These are phyloP conservation scores for Netelia melanura DNA, from an alignment of 2,888 invertebrate genomes.

Conservation along the genomic window DNA sequence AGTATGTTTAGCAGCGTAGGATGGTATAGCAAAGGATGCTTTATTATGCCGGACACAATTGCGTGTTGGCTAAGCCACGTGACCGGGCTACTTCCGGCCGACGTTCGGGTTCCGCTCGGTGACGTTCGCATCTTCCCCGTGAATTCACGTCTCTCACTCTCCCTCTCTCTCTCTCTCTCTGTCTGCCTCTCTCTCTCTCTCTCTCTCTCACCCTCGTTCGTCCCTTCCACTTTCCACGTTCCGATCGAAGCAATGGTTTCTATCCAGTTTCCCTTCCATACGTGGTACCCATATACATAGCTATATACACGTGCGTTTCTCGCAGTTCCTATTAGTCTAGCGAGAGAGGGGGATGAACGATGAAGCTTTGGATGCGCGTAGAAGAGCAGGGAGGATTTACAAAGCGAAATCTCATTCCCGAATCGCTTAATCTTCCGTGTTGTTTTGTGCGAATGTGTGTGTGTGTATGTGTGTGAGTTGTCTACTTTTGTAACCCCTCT, in stretches of 20 bases:
- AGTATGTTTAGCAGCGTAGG: constrained; percentile 20
- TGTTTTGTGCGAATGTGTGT: constrained; percentile 35
- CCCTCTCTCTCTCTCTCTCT: too few relatives aligned
- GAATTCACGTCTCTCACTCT: constrained; percentile 69
- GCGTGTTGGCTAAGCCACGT: constrained; percentile 85
- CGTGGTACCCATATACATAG: neutral
- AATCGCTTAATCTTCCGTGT: constrained; percentile 68
- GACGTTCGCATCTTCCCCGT: constrained; percentile 80
- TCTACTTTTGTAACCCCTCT: constrained; percentile 37
- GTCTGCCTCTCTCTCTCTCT: constrained; percentile 27
- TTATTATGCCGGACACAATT: constrained; percentile 85
- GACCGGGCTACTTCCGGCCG: constrained; percentile 84
- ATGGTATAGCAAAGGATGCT: constrained; percentile 76
- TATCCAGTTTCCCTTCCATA: constrained; percentile 28
- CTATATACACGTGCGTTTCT: neutral
- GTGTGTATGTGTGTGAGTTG: constrained; percentile 3
- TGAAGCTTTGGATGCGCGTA: constrained; percentile 45
- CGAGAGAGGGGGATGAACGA: constrained; percentile 65
- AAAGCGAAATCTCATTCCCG: constrained; percentile 66
- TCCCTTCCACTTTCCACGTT: constrained; percentile 62
- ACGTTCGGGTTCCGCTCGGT: constrained; percentile 83
- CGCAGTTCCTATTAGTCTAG: constrained; percentile 57
- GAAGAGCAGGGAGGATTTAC: constrained; percentile 41
- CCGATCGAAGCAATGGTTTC: constrained; percentile 34
- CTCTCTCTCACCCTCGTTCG: constrained; percentile 53